Base-by-base conservation (phyloP, 2,888 invertebrate genomes). In the Himalopsyche japonica region DNA sequence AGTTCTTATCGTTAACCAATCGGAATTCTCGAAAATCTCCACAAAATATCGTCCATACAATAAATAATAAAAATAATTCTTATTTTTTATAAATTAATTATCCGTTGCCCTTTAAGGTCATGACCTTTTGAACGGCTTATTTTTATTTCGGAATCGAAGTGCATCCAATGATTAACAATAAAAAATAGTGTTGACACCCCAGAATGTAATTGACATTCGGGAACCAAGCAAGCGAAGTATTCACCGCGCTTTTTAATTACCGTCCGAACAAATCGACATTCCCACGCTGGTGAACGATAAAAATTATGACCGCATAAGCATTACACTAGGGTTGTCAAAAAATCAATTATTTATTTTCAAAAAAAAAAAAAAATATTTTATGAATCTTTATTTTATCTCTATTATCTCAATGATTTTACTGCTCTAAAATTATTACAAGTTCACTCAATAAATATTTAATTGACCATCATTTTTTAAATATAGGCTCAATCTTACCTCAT, bases 251-350 rank as follows among this genome's bases (percentile, higher is more conserved):
- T 83, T 83, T 77, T 86, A 86, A 86, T 86, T 86, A 80, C 80
- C 78, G 82, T 78, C 81, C 80, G 32, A 76, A 82, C 76, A 80
- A 81, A 81, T 82, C 80, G 82, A 37, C 80, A 82, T 86, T 86
- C 86, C 86, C 86, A 86, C 86, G 86, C 82, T 37, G 49, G 47
- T 84, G 80, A 80, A 48, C 80, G 84, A 84, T 84, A 70, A 49
- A 76, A 76, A 48, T 84, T 81, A 81, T 81, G 84, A 76, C 80
- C 77, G 76, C 80, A 47, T 81, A 70, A 32, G 20, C 20, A 57
- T 20, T 4, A n/a, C 15, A n/a, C 8, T 7, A 57, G 57, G 57
- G 57, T 7, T 57, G 57, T 10, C 57, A 57, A 1, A 57, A n/a
- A 57, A 43, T 12, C 0, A 43, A 2, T 43, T 15, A 43, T 15